Evolutionary conservation across 2,888 invertebrate genomes (phyloP).

Genomic region (Orthosia gothica): DNA sequence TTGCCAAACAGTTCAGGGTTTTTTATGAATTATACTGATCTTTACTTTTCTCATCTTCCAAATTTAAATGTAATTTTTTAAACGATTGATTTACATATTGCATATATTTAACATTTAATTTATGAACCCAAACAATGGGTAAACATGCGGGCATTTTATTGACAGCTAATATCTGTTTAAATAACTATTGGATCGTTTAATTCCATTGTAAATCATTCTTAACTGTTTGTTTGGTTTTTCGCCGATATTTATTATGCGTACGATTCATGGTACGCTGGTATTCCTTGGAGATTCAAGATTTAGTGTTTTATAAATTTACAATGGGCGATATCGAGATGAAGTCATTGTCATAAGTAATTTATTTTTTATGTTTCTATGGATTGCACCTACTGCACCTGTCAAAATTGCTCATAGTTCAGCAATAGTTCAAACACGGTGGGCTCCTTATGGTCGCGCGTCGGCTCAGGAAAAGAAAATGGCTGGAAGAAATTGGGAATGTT

Average conservation of each 20-base stretch:
- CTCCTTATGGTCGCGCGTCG: no score
- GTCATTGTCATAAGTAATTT: background rate
- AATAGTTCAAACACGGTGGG: no score
- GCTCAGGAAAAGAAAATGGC: no score
- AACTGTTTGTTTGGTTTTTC: conserved; percentile 78
- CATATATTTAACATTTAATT: conserved; percentile 65
- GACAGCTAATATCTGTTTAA: conserved; percentile 84
- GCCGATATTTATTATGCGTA: conserved; percentile 85
- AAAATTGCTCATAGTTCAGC: no score
- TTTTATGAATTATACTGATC: background rate
- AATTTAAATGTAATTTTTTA: conserved; percentile 39
- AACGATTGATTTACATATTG: conserved; percentile 66
- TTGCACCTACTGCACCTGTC: background rate
- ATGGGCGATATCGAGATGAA: conserved; percentile 46
- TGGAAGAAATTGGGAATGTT: no score
- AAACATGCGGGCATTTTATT: conserved; percentile 85
- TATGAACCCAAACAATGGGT: conserved; percentile 65
- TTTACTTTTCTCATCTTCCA: background rate
- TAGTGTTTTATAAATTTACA: conserved; percentile 61
- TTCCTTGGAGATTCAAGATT: conserved; percentile 69
- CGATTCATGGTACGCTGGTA: conserved; percentile 76
- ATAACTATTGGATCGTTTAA: conserved; percentile 81
- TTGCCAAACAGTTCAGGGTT: background rate
- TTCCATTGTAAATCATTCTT: conserved; percentile 84
- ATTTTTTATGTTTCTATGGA: background rate